phyloP scores from a whole-genome alignment of 2,888 invertebrate genomes.

The Entomobrya proxima region DNA sequence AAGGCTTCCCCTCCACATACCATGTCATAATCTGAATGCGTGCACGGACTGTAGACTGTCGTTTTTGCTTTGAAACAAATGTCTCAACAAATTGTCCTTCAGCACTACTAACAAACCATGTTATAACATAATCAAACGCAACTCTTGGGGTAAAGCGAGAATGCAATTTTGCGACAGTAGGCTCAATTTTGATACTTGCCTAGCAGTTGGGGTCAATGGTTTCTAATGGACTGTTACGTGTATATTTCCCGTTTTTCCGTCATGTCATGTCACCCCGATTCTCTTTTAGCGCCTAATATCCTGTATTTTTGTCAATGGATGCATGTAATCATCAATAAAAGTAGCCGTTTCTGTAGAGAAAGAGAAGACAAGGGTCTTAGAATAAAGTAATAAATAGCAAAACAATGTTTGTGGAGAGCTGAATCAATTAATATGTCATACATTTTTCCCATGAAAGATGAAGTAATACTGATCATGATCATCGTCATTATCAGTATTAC shows the following conservation, averaged over 20 bases:
- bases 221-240: no score
- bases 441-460: constrained; percentile 33
- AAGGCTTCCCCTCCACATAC: not conserved
- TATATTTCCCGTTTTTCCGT: not conserved
- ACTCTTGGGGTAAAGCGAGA: not conserved
- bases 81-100: not conserved
- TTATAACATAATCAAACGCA: not conserved
- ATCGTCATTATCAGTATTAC: not conserved
- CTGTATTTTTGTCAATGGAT: not conserved
- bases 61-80: not conserved
- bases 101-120: not conserved
- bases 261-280: constrained; percentile 20
- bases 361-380: no score
- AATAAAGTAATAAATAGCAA: constrained; percentile 45
- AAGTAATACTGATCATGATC: not conserved
- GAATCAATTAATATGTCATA: constrained; percentile 47
- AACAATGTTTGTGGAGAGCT: constrained; percentile 32
- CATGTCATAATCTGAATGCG: constrained; percentile 14
- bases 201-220: not conserved
- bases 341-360: not conserved
- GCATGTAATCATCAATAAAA: constrained; percentile 22
- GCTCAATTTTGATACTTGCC: not conserved
- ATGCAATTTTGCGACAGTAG: not conserved
- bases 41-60: constrained; percentile 31
- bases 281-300: not conserved